Evolutionary conservation across 92 coral and sea anemone genomes (phyloP).

Genomic region (Diadumene lineata): DNA sequence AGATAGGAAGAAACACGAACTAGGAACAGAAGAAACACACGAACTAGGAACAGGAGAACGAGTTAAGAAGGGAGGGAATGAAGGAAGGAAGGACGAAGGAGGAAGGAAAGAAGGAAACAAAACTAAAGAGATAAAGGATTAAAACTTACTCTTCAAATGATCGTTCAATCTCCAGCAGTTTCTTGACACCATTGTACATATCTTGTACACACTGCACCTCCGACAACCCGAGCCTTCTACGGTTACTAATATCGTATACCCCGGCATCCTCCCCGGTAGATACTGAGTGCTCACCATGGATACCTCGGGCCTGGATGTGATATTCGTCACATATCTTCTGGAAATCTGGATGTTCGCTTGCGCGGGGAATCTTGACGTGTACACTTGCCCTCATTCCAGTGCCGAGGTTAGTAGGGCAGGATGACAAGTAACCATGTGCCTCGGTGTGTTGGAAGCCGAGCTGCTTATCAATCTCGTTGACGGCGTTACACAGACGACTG

Average conservation of each 20-base stretch:
- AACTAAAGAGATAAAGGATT: not conserved
- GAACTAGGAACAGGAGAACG: too few relatives aligned
- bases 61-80: not conserved
- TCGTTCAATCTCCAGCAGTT: constrained; percentile 61
- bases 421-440: constrained; percentile 69
- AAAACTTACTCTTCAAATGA: constrained; percentile 53
- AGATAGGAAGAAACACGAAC: not conserved
- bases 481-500: constrained; percentile 72
- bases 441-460: constrained; percentile 69
- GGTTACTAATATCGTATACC: constrained; percentile 83
- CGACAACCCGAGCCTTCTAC: constrained; percentile 78
- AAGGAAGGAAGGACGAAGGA: not conserved
- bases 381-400: constrained; percentile 96
- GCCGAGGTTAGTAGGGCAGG: constrained; percentile 93
- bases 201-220: constrained; percentile 89
- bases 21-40: too few relatives aligned
- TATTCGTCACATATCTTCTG: constrained; percentile 70
- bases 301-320: constrained; percentile 85
- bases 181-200: constrained; percentile 89
- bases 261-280: constrained; percentile 91
- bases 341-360: constrained; percentile 65
- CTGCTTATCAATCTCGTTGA: constrained; percentile 69
- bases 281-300: constrained; percentile 86
- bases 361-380: constrained; percentile 86
- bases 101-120: not conserved